A percentile compares a stretch with the other conserved stretches of the same genome.
phyloP scores from a whole-genome alignment of 2,113 vertebrate genomes.

The Brienomyrus brachyistius region DNA sequence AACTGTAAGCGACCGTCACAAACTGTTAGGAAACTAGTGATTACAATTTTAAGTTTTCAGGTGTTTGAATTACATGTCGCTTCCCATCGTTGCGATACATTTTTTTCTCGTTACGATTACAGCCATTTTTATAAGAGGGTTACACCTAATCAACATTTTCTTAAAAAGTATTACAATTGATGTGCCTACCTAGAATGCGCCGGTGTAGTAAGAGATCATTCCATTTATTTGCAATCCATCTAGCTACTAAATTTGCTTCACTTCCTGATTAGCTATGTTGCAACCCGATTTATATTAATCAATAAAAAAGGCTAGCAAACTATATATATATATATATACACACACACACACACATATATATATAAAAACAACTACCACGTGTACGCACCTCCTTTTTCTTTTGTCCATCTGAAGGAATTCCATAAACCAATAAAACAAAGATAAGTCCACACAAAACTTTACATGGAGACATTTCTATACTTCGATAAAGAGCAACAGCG shows the following conservation, averaged over 20 bases:
- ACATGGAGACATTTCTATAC: conserved; percentile 42
- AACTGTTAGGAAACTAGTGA: neutral
- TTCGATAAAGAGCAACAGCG: neutral
- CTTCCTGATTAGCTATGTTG: conserved; percentile 16
- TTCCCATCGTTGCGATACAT: neutral
- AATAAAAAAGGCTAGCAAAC: neutral
- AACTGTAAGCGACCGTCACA: neutral
- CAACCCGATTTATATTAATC: neutral
- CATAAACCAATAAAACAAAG: conserved; percentile 29
- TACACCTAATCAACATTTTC: neutral
- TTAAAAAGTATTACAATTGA: neutral
- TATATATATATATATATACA: too few relatives aligned
- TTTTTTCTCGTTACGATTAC: neutral
- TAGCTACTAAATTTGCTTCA: conserved; percentile 7
- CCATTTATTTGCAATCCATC: neutral
- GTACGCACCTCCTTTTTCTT: conserved; percentile 73
- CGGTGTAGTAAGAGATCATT: neutral
- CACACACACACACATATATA: too few relatives aligned
- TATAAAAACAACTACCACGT: neutral
- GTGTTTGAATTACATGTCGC: neutral
- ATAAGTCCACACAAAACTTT: conserved; percentile 47
- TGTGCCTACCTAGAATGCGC: neutral
- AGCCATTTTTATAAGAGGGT: neutral
- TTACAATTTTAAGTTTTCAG: neutral
- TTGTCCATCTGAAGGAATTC: conserved; percentile 50